Evolutionary conservation across 2,888 invertebrate species (phyloP), one percentile per base, ranked within the genome.

Genomic region (Myopa tessellatipennis): DNA sequence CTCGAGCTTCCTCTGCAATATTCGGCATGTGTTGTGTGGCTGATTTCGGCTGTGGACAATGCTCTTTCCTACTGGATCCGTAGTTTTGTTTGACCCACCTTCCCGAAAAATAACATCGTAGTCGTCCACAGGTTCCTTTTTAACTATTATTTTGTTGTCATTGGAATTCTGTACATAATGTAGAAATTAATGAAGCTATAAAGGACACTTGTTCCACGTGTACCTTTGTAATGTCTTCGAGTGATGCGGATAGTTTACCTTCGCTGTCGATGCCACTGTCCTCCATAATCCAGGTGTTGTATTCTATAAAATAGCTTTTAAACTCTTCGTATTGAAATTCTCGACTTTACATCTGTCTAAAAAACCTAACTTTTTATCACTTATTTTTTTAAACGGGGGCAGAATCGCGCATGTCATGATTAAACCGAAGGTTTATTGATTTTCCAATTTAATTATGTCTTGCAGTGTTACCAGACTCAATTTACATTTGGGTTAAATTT

Each of bases 251-350:
- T 76, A 85, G 84, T 80, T 87, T 87, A 65, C 88, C 89, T 79
- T 88, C 89, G 81, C 88, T 88, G 74, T 89, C 88, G 63, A 89
- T 87, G 77, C 88, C 89, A 77, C 88, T 88, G 68, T 89, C 89
- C 80, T 88, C 89, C 85, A 88, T 87, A 61, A 77, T 65, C n/a
- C n/a, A 52, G 1, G 14, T 3, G 45, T 10, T 45, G 7, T 45
- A 45, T 45, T 45, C 7, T 45, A 8, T 10, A 45, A 45, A 8
- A 45, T 45, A 8, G 45, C 10, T 45, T 45, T 45, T n/a, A 2
- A 10, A 55, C 55, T 55, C 55, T 55, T 26, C 26, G 55, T 55
- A 16, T n/a, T 55, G 8, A 55, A n/a, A 14, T 50, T 8, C 14
- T 50, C 14, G 50, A 14, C 50, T 50, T 45, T 45, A 55, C 5